Percentiles rank a stretch among this genome's conserved stretches.
These are phyloP conservation scores for Drosophila kurseongensis DNA, from an alignment of 1,140 invertebrate species.

Conservation along the genomic window DNA sequence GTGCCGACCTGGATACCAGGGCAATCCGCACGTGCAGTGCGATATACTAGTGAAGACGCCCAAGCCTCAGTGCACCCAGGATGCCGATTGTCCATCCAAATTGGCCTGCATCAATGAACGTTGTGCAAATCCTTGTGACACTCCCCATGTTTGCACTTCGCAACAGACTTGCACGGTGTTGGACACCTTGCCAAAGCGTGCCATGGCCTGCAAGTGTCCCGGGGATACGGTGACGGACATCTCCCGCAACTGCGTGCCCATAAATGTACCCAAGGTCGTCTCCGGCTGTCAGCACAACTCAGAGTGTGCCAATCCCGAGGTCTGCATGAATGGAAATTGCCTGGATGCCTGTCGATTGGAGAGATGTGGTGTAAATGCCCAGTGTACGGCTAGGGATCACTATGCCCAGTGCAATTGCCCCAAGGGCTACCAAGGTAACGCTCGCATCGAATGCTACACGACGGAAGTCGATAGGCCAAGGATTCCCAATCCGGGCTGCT, in stretches of 20 bases:
- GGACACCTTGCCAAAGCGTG: slow-evolving; percentile 91
- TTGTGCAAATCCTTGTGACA: slow-evolving; percentile 91
- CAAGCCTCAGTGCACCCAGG: slow-evolving; percentile 88
- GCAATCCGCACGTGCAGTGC: slow-evolving; percentile 93
- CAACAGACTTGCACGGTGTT: slow-evolving; percentile 92
- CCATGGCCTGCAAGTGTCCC: slow-evolving; percentile 93
- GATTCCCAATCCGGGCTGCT: slow-evolving; percentile 88
- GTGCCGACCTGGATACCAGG: slow-evolving; percentile 90
- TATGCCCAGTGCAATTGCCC: slow-evolving; percentile 92
- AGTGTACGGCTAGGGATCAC: slow-evolving; percentile 91
- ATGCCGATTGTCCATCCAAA: slow-evolving; percentile 90
- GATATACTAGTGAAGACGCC: slow-evolving; percentile 83
- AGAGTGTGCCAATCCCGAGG: slow-evolving; percentile 90
- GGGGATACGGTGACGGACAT: slow-evolving; percentile 88
- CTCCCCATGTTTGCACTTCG: slow-evolving; percentile 88
- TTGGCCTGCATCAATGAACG: slow-evolving; percentile 91
- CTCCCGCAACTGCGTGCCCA: slow-evolving; percentile 88
- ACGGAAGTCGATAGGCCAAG: slow-evolving; percentile 80
- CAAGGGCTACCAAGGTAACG: slow-evolving; percentile 91
- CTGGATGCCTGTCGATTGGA: slow-evolving; percentile 91
- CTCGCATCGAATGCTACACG: slow-evolving; percentile 91
- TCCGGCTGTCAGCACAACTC: slow-evolving; percentile 87
- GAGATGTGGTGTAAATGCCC: slow-evolving; percentile 93
- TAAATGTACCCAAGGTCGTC: slow-evolving; percentile 75
- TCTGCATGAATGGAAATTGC: slow-evolving; percentile 91